Conservation (phyloP, 1,140 invertebrate species). For the Bombus waltoni region DNA sequence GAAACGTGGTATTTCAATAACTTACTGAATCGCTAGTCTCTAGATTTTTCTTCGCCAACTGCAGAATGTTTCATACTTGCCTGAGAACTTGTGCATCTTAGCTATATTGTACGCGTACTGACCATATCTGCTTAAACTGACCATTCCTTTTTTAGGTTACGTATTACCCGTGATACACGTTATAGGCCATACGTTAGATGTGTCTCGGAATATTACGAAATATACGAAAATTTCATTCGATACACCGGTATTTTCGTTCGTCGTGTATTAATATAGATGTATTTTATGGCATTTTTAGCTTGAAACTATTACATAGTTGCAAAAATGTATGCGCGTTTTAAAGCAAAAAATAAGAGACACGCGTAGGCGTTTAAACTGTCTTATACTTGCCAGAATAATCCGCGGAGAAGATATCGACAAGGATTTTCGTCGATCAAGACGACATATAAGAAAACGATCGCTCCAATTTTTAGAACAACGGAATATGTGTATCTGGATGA, state of each 20-base stretch:
- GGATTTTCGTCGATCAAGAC: no score
- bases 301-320: neutral
- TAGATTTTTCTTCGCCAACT: neutral
- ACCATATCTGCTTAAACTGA: neutral
- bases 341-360: neutral
- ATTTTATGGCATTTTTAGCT: neutral
- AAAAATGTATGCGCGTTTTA: neutral
- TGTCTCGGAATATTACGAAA: neutral
- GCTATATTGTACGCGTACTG: neutral
- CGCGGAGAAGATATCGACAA: no score
- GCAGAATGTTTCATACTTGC: neutral
- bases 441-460: no score
- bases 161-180: neutral
- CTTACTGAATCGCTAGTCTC: neutral
- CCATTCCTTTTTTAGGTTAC: neutral
- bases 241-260: neutral
- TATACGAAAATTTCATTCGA: neutral
- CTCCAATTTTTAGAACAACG: no score
- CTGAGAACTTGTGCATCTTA: neutral
- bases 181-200: neutral
- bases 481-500: neutral
- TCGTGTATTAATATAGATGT: neutral
- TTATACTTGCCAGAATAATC: no score
- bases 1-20: slow-evolving; percentile 10
- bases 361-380: no score